Conservation (phyloP, 2,888 invertebrate species). For the Chamaedrilus cognettii region DNA sequence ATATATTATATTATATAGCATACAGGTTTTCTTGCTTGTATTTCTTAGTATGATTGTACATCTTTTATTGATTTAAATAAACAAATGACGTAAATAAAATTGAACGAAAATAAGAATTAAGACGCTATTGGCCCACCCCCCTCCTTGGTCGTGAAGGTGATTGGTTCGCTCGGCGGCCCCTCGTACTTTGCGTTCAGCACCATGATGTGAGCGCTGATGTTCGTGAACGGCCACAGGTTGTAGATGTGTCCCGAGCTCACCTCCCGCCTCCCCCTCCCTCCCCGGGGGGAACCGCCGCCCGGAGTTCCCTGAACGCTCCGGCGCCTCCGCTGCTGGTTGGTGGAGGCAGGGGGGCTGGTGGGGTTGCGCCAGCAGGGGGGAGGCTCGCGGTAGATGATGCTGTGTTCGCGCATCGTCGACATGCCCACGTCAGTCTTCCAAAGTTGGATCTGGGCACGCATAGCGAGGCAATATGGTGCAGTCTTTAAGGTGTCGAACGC, state of each 20-base stretch:
- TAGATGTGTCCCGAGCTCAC: constrained; percentile 37
- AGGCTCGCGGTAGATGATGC: constrained; percentile 37
- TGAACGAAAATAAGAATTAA: no score
- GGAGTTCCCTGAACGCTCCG: neutral
- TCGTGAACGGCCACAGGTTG: constrained; percentile 42
- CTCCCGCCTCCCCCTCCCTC: constrained; percentile 18
- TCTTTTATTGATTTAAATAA: no score
- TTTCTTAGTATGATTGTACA: no score
- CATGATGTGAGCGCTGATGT: constrained; percentile 38
- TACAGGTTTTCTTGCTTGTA: no score
- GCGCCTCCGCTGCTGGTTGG: neutral
- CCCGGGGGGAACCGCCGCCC: neutral
- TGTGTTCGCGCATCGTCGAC: constrained; percentile 35
- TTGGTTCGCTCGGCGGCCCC: constrained; percentile 34
- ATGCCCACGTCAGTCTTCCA: constrained; percentile 35
- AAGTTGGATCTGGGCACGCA: constrained; percentile 40
- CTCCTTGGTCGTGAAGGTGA: constrained; percentile 36
- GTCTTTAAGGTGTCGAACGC: no score
- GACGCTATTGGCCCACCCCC: constrained; percentile 33
- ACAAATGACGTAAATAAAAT: no score
- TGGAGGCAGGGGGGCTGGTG: neutral
- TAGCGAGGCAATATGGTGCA: no score
- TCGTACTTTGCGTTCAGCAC: constrained; percentile 39
- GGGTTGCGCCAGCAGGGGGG: constrained; percentile 30
- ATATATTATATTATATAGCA: no score